Percentiles rank a stretch among this genome's conserved stretches.
Conservation (phyloP, 2,888 invertebrate genomes). For the Mimachlamys varia region DNA sequence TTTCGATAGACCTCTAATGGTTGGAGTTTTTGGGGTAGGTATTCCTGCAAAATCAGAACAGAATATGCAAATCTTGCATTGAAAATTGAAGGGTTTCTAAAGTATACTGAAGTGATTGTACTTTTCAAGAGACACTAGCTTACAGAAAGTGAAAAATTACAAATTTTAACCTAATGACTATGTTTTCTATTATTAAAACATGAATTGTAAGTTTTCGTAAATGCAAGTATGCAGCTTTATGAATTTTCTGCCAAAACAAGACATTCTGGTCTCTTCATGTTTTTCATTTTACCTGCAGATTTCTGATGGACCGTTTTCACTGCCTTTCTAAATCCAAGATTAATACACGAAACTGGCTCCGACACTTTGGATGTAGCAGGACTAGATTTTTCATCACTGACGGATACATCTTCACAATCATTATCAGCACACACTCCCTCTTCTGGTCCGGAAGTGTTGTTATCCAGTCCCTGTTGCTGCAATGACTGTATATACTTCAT, state of each 20-base stretch:
- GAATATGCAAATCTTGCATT: too few relatives aligned
- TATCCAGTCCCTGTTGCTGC: neutral
- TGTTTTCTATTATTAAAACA: too few relatives aligned
- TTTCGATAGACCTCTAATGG: constrained; percentile 47
- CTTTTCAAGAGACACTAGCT: too few relatives aligned
- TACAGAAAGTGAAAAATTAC: too few relatives aligned
- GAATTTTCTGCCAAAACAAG: too few relatives aligned
- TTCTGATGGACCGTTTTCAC: neutral
- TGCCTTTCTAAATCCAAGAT: neutral
- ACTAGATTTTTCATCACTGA: neutral
- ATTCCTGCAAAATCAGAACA: constrained; percentile 32
- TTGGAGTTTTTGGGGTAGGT: constrained; percentile 58
- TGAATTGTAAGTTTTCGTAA: too few relatives aligned
- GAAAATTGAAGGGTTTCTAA: too few relatives aligned
- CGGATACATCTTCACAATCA: neutral
- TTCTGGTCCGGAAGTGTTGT: neutral
- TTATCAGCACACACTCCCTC: neutral
- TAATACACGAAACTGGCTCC: constrained; percentile 40
- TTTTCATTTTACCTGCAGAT: neutral
- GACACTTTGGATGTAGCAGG: constrained; percentile 39
- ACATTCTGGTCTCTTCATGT: too few relatives aligned
- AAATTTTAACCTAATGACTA: too few relatives aligned
- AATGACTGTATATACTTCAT: neutral
- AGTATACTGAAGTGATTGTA: too few relatives aligned
- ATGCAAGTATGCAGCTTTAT: too few relatives aligned